Conservation (phyloP, 2,888 invertebrate genomes). For the Bruchidius siliquastri region DNA sequence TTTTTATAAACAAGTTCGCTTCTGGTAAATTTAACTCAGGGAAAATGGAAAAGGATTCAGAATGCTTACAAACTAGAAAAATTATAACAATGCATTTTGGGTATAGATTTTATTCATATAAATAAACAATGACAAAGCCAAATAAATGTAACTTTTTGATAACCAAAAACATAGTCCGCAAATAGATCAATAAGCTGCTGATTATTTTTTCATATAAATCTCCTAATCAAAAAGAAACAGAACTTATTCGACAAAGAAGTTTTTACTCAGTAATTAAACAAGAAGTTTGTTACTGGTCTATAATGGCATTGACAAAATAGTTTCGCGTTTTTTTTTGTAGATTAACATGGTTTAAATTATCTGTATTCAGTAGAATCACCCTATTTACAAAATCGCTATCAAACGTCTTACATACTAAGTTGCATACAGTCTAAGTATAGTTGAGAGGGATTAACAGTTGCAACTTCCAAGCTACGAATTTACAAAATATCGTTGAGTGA, state of each 20-base stretch:
- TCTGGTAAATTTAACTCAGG: too few relatives aligned
- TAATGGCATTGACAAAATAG: background rate
- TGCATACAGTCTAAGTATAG: constrained; percentile 5
- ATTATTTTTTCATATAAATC: background rate
- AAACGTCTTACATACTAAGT: constrained; percentile 7
- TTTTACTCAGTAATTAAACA: background rate
- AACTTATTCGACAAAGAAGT: background rate
- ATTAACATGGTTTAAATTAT: constrained; percentile 3
- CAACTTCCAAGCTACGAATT: background rate
- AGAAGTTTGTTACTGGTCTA: constrained; percentile 1
- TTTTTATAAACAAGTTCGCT: too few relatives aligned
- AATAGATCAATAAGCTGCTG: background rate
- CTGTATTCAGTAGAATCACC: background rate
- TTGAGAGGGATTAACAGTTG: background rate
- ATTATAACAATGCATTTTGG: background rate
- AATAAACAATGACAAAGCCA: background rate
- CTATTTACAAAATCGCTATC: constrained; percentile 2
- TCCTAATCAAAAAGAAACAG: background rate
- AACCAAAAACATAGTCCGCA: background rate
- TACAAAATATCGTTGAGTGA: background rate
- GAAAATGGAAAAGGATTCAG: too few relatives aligned
- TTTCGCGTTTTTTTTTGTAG: background rate
- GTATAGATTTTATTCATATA: background rate
- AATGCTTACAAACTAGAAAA: background rate
- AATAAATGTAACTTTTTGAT: background rate